phyloP scores from a whole-genome alignment of 2,113 vertebrate species.

The Phaetusa simplex region DNA sequence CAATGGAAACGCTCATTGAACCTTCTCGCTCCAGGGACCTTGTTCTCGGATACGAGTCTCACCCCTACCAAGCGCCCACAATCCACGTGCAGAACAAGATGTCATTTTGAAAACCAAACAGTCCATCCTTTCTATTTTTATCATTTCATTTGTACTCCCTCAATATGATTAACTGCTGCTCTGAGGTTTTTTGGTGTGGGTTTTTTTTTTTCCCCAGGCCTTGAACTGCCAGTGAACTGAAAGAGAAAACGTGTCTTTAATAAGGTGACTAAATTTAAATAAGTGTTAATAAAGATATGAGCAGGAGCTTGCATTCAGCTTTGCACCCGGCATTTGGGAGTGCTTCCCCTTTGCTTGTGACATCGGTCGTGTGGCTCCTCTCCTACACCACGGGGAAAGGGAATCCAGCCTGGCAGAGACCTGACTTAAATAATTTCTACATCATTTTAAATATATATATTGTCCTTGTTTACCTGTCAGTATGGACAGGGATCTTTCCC shows the following conservation, averaged over 20 bases:
- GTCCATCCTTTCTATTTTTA: constrained; percentile 46
- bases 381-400: background rate
- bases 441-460: background rate
- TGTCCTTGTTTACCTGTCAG: background rate
- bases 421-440: background rate
- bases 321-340: background rate
- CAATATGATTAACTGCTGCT: constrained; percentile 19
- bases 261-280: background rate
- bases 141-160: background rate
- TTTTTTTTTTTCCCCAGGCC: background rate
- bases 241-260: background rate
- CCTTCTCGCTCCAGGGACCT: background rate
- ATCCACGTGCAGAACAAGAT: background rate
- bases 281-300: background rate
- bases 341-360: background rate
- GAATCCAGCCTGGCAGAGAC: background rate
- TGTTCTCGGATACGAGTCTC: background rate
- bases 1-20: background rate
- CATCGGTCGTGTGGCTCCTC: background rate
- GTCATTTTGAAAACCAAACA: constrained; percentile 7
- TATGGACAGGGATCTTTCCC: background rate
- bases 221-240: background rate
- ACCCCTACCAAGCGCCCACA: background rate
- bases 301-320: background rate
- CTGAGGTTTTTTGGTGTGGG: background rate